Evolutionary conservation across 2,888 invertebrate species (phyloP).

Genomic region (Ochropleura leucogaster): DNA sequence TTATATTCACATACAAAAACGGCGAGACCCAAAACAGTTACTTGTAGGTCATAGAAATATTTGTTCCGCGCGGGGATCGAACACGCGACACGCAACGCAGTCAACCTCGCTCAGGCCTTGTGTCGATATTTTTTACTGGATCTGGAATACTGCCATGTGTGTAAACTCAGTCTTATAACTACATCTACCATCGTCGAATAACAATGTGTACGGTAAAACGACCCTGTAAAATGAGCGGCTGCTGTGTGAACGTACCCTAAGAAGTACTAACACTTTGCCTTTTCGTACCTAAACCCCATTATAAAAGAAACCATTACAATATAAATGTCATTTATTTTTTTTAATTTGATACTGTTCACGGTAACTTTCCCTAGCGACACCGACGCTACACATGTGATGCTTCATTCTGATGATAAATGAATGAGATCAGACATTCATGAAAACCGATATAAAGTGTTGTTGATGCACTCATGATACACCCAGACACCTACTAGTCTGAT

Average conservation of each 20-base stretch:
- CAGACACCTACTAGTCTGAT: constrained; percentile 68
- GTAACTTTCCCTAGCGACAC: constrained; percentile 45
- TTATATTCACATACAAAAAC: too few species aligned
- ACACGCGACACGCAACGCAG: too few species aligned
- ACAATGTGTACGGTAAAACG: too few species aligned
- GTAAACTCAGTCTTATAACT: too few species aligned
- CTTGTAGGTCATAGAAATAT: too few species aligned
- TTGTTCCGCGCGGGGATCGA: too few species aligned
- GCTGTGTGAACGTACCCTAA: neutral
- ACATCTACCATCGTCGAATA: too few species aligned
- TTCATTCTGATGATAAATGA: constrained; percentile 59
- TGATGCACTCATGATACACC: constrained; percentile 33
- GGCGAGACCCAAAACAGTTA: too few species aligned
- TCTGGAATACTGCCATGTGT: too few species aligned
- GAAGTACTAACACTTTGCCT: constrained; percentile 20
- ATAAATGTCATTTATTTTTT: constrained; percentile 49
- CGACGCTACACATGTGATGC: constrained; percentile 55
- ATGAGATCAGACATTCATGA: constrained; percentile 70
- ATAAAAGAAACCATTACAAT: constrained; percentile 41
- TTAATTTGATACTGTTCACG: constrained; percentile 59
- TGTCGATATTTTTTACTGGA: too few species aligned
- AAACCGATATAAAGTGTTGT: constrained; percentile 48
- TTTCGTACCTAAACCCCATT: constrained; percentile 30
- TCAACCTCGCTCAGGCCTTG: too few species aligned
- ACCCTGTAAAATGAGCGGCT: too few species aligned